These are phyloP conservation scores for Strix uralensis DNA, from an alignment of 2,113 vertebrate species.

Conservation along the genomic window DNA sequence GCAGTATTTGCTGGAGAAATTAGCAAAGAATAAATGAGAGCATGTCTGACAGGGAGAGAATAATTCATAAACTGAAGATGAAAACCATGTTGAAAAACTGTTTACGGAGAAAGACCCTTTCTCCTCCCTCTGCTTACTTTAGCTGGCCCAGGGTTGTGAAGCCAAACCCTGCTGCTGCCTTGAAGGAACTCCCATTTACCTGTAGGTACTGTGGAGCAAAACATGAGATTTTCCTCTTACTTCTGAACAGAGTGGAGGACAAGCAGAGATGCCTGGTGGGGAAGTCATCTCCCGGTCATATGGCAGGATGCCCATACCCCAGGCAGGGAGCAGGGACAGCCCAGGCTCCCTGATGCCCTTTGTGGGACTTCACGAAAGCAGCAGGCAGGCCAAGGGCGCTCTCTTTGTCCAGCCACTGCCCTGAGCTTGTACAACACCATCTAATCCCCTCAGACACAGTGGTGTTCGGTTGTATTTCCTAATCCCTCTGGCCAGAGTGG, in stretches of 20 bases:
- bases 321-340: background rate
- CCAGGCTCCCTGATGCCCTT: background rate
- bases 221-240: background rate
- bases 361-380: background rate
- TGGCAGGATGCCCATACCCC: background rate
- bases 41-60: background rate
- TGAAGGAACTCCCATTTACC: background rate
- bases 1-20: background rate
- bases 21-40: background rate
- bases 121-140: background rate
- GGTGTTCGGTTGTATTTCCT: background rate
- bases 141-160: background rate
- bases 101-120: background rate
- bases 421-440: background rate
- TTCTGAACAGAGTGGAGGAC: background rate
- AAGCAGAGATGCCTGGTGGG: background rate
- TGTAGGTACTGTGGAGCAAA: background rate
- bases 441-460: background rate
- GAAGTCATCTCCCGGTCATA: background rate
- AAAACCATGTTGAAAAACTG: background rate
- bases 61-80: background rate
- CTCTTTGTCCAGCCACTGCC: background rate
- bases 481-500: background rate
- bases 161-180: background rate
- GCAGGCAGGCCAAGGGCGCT: background rate